Evolutionary conservation across 2,888 invertebrate species (phyloP), one percentile per base, ranked within the genome.

Genomic region (Leptarthrus brevirostris): DNA sequence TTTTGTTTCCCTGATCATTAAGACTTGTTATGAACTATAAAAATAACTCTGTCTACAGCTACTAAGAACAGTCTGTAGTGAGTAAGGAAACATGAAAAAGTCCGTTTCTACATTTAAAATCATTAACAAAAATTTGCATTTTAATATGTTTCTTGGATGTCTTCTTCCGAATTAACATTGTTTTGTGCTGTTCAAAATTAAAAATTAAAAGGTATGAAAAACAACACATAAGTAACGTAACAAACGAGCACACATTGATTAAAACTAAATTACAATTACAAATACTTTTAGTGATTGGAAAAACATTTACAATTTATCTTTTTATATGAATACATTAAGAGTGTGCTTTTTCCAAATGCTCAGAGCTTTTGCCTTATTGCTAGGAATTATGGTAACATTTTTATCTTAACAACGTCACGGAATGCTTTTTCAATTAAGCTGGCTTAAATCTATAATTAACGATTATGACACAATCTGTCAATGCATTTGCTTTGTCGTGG

Each of bases 341-440:
- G 36, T 34, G 36, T 44, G 22, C 52, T 30, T 69, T 26, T 49
- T 52, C 26, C 26, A 69, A 69, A 52, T 30, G 69, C 34, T 69
- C 24, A 52, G 69, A 49, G 69, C 52, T 69, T 69, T 69, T 30
- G 30, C 20, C 69, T 69, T 69, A 69, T 69, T 69, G 69, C 69
- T 69, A 69, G 34, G 24, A 69, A 69, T 69, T 69, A 69, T 69
- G 69, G 69, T 69, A 69, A 69, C 69, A 69, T 52, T 52, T 54
- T 69, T 69, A 52, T 69, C 34, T 52, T 52, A 52, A 69, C 52
- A 69, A 52, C 69, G 49, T 49, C 52, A 69, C 69, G 52, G 26
- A 52, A 52, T 16, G 69, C 52, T 52, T 69, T 69, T 69, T 52
- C 69, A 49, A 64, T 64, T 24, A 44, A 69, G 69, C 69, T 69